Percentiles rank a stretch among this genome's conserved stretches.
Conservation (phyloP, 1,140 invertebrate species). For the Drosophila virilis region DNA sequence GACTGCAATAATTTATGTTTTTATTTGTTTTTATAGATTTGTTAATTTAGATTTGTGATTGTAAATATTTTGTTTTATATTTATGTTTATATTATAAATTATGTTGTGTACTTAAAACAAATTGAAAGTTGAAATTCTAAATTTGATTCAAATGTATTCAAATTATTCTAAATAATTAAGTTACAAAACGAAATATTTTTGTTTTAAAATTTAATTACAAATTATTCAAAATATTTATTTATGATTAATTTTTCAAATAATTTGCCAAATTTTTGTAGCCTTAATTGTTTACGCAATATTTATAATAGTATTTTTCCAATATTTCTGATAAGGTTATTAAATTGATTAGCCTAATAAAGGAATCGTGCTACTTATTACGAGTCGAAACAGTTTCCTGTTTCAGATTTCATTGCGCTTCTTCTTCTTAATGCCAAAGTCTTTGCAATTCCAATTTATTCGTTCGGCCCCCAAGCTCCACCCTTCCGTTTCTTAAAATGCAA, state of each 20-base stretch:
- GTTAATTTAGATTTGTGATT: neutral
- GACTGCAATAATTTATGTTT: neutral
- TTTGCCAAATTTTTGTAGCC: neutral
- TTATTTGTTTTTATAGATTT: neutral
- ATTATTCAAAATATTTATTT: neutral
- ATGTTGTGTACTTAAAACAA: too few species aligned
- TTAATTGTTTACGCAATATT: neutral
- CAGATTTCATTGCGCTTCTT: neutral
- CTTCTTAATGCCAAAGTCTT: neutral
- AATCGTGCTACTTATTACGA: neutral
- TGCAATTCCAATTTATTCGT: conserved; percentile 22
- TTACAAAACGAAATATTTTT: too few species aligned
- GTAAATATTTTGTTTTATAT: neutral
- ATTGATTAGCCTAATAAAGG: neutral
- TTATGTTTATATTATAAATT: too few species aligned
- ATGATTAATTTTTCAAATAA: neutral
- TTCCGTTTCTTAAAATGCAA: conserved; percentile 12
- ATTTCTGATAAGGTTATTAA: too few species aligned
- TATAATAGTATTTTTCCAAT: too few species aligned
- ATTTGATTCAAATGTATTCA: too few species aligned
- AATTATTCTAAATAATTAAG: too few species aligned
- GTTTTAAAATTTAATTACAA: too few species aligned
- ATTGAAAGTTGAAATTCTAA: too few species aligned
- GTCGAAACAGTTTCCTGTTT: neutral
- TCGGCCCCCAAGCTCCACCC: neutral